phyloP scores from a whole-genome alignment of 2,888 invertebrate species.

The Tiphia femorata region DNA sequence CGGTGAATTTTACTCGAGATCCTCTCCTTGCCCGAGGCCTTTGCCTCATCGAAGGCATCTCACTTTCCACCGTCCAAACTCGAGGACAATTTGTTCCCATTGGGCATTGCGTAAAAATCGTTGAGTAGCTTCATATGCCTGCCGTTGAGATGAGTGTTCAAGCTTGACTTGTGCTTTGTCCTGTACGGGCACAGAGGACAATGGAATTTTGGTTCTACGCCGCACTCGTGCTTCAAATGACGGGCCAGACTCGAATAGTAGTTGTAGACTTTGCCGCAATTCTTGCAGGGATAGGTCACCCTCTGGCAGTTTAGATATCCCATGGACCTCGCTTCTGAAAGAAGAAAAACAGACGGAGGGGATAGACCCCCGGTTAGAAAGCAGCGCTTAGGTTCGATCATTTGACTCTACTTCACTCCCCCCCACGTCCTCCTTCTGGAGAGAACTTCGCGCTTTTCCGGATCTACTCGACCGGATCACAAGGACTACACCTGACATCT shows the following conservation, averaged over 20 bases:
- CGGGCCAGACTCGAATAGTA: constrained; percentile 67
- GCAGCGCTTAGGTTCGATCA: neutral
- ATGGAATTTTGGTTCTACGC: constrained; percentile 70
- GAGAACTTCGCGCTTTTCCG: too few relatives aligned
- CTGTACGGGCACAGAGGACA: constrained; percentile 69
- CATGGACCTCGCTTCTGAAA: constrained; percentile 50
- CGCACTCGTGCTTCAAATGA: constrained; percentile 71
- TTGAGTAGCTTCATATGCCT: constrained; percentile 60
- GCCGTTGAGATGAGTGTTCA: constrained; percentile 64
- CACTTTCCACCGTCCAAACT: constrained; percentile 34
- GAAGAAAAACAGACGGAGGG: constrained; percentile 35
- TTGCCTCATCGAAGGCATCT: too few relatives aligned
- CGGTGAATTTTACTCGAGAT: too few relatives aligned
- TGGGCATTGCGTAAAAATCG: constrained; percentile 50
- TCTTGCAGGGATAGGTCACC: constrained; percentile 61
- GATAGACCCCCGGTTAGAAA: constrained; percentile 32
- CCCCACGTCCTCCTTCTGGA: neutral
- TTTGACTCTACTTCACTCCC: neutral
- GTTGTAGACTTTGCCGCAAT: constrained; percentile 70
- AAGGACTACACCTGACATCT: too few relatives aligned
- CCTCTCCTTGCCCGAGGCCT: too few relatives aligned
- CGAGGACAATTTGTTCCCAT: constrained; percentile 41
- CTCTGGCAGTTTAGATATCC: constrained; percentile 46
- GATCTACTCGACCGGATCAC: too few relatives aligned
- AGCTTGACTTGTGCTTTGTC: constrained; percentile 64